Conservation (phyloP, 2,888 invertebrate genomes). For the Drosophila fulvimacula region DNA sequence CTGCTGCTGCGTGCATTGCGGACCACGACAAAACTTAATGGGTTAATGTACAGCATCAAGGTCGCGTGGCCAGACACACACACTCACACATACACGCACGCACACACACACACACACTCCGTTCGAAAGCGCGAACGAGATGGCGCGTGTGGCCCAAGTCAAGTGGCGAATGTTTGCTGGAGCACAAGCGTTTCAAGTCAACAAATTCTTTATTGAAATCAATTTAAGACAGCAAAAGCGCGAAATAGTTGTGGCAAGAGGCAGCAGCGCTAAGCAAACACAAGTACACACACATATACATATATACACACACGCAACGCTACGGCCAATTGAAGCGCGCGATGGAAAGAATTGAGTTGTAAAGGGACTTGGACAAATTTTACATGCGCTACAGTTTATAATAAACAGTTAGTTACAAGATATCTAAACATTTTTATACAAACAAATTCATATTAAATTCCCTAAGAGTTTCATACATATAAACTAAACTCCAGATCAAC, state of each 20-base stretch:
- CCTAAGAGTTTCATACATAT: background rate
- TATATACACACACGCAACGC: slow-evolving; percentile 13
- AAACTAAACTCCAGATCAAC: background rate
- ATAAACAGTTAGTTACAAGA: background rate
- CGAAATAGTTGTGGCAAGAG: slow-evolving; percentile 39
- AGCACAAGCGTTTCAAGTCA: slow-evolving; percentile 49
- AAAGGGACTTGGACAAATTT: slow-evolving; percentile 5
- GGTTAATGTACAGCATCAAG: slow-evolving; percentile 78
- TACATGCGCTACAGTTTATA: slow-evolving; percentile 12
- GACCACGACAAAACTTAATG: slow-evolving; percentile 71
- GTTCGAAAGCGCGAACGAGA: slow-evolving; percentile 13
- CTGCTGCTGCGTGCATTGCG: slow-evolving; percentile 40
- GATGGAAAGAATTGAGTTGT: slow-evolving; percentile 6
- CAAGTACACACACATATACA: slow-evolving; percentile 17
- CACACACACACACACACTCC: slow-evolving; percentile 5
- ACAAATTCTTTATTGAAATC: slow-evolving; percentile 75
- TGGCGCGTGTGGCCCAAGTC: slow-evolving; percentile 27
- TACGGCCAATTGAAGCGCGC: slow-evolving; percentile 39
- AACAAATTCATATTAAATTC: background rate
- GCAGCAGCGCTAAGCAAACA: slow-evolving; percentile 29
- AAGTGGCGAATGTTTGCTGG: slow-evolving; percentile 49
- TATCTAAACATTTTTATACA: background rate
- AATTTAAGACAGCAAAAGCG: slow-evolving; percentile 59
- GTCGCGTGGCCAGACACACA: slow-evolving; percentile 59
- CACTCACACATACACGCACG: background rate